Conservation (phyloP, 2,888 invertebrate species). For the Lasioglossum zephyrum region DNA sequence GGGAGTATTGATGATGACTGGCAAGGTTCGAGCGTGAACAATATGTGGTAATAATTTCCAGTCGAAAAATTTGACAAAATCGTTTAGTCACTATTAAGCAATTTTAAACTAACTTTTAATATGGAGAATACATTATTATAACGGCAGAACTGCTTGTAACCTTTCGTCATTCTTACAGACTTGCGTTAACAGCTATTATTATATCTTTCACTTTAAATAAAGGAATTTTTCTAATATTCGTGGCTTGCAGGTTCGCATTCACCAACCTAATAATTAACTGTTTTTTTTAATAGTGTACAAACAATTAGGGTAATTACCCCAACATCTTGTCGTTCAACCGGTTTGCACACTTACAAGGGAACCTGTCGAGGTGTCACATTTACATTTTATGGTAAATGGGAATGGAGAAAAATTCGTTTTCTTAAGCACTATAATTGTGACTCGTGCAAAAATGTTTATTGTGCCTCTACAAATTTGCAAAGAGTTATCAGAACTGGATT, state of each 20-base stretch:
- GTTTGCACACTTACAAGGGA: neutral
- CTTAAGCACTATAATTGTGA: neutral
- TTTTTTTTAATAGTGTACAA: neutral
- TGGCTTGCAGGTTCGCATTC: neutral
- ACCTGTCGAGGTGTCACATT: neutral
- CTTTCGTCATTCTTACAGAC: neutral
- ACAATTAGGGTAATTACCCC: neutral
- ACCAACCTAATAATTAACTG: neutral
- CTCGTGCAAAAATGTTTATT: neutral
- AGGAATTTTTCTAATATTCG: neutral
- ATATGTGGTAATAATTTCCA: neutral
- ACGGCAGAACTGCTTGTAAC: neutral
- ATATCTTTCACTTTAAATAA: neutral
- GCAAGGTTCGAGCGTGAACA: neutral
- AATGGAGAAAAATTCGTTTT: neutral
- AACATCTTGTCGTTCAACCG: neutral
- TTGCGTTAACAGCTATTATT: neutral
- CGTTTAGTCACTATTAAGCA: neutral
- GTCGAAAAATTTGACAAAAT: neutral
- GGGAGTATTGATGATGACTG: neutral
- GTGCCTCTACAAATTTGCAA: neutral
- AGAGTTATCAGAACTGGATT: neutral
- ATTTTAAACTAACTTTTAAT: neutral
- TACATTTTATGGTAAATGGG: neutral
- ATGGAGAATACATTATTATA: neutral